These are phyloP conservation scores for Paedocypris micromegethes DNA, from an alignment of 2,797 vertebrate species.

Conservation along the genomic window DNA sequence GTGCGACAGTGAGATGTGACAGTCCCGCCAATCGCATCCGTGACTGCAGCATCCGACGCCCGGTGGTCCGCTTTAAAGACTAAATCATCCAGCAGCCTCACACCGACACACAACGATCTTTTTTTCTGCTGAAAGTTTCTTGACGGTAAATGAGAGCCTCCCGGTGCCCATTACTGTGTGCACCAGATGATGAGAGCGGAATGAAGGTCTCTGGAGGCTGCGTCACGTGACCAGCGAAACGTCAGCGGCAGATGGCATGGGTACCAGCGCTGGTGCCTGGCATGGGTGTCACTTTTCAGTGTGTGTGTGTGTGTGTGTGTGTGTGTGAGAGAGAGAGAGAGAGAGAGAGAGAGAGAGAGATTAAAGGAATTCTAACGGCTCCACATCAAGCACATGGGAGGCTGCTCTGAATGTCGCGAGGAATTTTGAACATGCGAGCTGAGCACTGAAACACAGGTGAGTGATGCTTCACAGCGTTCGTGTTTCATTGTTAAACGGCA, in stretches of 20 bases:
- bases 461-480: constrained; percentile 59
- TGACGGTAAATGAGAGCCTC: constrained; percentile 95
- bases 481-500: constrained; percentile 2
- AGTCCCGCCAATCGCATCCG: not conserved
- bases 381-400: constrained; percentile 44
- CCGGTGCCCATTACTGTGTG: constrained; percentile 96
- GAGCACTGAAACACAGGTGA: constrained; percentile 42
- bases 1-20: too few species aligned
- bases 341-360: constrained; percentile 61
- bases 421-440: constrained; percentile 57
- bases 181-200: constrained; percentile 98
- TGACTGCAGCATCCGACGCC: constrained; percentile 12
- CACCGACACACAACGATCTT: constrained; percentile 49
- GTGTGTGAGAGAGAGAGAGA: constrained; percentile 74
- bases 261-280: constrained; percentile 98
- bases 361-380: constrained; percentile 47
- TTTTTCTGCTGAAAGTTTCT: constrained; percentile 75
- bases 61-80: constrained; percentile 23
- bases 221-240: constrained; percentile 95
- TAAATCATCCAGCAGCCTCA: constrained; percentile 28
- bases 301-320: constrained; percentile 77
- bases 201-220: constrained; percentile 90
- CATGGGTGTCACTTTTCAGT: constrained; percentile 99
- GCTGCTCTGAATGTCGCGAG: constrained; percentile 34
- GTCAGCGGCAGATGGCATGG: constrained; percentile 99